Conservation (phyloP, 2,797 vertebrate genomes). For the Zenarchopterus dispar region DNA sequence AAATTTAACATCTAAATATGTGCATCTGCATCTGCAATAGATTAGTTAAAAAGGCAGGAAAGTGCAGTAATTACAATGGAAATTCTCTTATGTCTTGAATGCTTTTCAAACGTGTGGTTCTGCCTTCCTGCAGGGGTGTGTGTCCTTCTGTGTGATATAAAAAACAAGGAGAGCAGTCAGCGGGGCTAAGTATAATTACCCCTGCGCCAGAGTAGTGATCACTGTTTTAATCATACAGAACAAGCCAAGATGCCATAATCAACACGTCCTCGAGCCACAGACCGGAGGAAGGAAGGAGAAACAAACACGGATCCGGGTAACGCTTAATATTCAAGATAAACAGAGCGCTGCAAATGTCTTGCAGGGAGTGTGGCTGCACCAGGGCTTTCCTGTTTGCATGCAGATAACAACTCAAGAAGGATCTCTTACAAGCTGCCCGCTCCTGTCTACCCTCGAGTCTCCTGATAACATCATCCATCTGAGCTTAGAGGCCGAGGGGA, state of each 20-base stretch:
- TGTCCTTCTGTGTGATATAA: conserved; percentile 37
- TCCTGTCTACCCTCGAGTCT: conserved; percentile 39
- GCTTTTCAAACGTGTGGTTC: conserved; percentile 27
- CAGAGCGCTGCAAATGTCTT: conserved; percentile 48
- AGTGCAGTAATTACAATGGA: conserved; percentile 19
- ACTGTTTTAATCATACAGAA: conserved; percentile 60
- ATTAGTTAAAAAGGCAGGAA: conserved; percentile 1
- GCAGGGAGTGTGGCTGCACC: conserved; percentile 5
- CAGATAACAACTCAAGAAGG: conserved; percentile 56
- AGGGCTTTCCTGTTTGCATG: conserved; percentile 36
- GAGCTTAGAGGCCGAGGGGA: conserved; percentile 38
- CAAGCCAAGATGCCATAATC: conserved; percentile 52
- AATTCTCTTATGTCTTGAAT: conserved; percentile 28
- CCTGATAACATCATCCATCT: conserved; percentile 69
- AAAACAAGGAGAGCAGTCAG: conserved; percentile 40
- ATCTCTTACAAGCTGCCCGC: conserved; percentile 57
- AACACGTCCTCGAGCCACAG: conserved; percentile 48
- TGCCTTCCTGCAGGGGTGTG: conserved; percentile 18
- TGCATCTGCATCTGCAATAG: conserved; percentile 6
- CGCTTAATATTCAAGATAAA: conserved; percentile 64
- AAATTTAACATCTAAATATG: conserved; percentile 8
- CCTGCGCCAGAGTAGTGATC: conserved; percentile 48
- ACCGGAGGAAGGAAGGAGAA: conserved; percentile 30
- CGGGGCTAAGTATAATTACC: conserved; percentile 64
- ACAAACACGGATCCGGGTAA: conserved; percentile 32